Percentiles rank a stretch among this genome's conserved stretches.
Conservation (phyloP, 2,113 vertebrate genomes). For the Vulpes ferrilata region DNA sequence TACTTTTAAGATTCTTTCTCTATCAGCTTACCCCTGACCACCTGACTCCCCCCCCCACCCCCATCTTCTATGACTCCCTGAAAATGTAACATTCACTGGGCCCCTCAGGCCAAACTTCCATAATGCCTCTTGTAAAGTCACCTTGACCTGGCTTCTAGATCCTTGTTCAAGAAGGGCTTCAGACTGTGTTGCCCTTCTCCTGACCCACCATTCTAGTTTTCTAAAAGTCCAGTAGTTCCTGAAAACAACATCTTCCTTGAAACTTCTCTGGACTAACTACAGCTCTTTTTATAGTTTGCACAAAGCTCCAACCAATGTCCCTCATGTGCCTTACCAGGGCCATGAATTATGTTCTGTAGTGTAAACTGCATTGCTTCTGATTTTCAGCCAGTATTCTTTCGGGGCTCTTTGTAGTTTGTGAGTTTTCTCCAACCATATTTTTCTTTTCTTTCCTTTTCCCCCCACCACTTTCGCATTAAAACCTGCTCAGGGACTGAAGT, state of each 20-base stretch:
- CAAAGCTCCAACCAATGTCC: neutral
- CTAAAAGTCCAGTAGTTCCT: neutral
- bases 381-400: neutral
- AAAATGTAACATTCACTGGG: neutral
- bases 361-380: neutral
- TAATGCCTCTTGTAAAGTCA: neutral
- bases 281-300: neutral
- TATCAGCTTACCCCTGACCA: neutral
- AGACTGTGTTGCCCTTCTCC: neutral
- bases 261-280: neutral
- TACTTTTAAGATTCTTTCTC: neutral
- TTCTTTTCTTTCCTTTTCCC: neutral
- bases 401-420: slow-evolving; percentile 23
- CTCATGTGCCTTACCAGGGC: neutral
- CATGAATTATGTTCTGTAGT: neutral
- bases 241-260: neutral
- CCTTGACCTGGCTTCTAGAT: neutral
- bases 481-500: neutral
- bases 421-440: slow-evolving; percentile 12
- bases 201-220: neutral
- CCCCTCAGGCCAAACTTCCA: neutral
- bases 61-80: neutral
- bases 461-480: neutral
- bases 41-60: neutral
- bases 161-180: neutral